These are phyloP conservation scores for Mystacides longicornis DNA, from an alignment of 2,888 invertebrate genomes.

Conservation along the genomic window DNA sequence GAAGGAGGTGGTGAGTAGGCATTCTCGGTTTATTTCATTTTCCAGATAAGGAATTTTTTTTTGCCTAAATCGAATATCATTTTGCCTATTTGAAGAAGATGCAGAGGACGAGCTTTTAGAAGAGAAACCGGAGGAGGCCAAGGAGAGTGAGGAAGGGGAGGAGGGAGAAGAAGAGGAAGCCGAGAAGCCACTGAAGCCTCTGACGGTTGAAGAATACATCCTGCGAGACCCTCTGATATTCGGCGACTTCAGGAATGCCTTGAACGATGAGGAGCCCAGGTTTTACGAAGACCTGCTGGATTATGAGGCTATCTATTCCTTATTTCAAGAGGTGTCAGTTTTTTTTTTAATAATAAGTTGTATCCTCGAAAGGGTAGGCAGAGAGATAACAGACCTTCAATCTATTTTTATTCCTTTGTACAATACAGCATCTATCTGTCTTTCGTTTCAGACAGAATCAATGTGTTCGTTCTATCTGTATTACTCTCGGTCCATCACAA, in stretches of 20 bases:
- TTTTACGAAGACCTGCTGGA: constrained; percentile 86
- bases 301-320: constrained; percentile 78
- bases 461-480: neutral
- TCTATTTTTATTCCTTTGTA: no score
- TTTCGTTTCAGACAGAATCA: no score
- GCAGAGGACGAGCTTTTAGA: neutral
- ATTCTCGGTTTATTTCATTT: neutral
- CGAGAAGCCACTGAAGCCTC: constrained; percentile 32
- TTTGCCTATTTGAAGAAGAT: neutral
- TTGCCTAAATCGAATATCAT: neutral
- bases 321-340: constrained; percentile 87
- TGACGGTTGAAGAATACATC: constrained; percentile 56
- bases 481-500: neutral
- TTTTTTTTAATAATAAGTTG: no score
- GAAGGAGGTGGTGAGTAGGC: no score
- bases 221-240: constrained; percentile 77
- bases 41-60: neutral
- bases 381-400: no score
- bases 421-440: no score
- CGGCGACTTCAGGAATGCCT: constrained; percentile 82
- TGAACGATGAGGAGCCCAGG: constrained; percentile 70
- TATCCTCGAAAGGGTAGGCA: no score
- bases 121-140: constrained; percentile 3
- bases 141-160: constrained; percentile 28
- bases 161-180: constrained; percentile 37